These are phyloP conservation scores for Sphaeramia orbicularis DNA, from an alignment of 2,797 vertebrate genomes.

Conservation along the genomic window DNA sequence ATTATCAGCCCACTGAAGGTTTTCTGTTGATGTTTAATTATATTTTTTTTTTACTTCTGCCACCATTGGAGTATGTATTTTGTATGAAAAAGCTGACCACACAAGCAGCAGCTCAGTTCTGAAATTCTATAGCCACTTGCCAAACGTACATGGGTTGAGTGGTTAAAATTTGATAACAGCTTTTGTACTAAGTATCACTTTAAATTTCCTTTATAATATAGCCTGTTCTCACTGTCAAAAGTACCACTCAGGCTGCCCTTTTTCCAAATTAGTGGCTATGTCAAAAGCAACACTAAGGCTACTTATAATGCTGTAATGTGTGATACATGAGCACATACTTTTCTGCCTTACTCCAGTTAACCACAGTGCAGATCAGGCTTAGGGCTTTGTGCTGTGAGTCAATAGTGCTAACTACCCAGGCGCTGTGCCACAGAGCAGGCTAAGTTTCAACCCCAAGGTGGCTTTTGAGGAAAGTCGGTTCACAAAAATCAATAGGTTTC, in stretches of 20 bases:
- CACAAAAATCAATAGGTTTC: constrained; percentile 65
- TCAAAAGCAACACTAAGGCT: constrained; percentile 10
- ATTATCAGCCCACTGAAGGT: constrained; percentile 10
- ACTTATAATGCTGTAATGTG: constrained; percentile 8
- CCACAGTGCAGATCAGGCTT: constrained; percentile 25
- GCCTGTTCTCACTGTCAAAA: constrained; percentile 22
- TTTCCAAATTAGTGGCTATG: constrained; percentile 7
- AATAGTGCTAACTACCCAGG: constrained; percentile 54
- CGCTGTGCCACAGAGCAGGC: constrained; percentile 45
- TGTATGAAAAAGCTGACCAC: no score
- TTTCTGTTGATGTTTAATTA: neutral
- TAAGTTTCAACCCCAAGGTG: constrained; percentile 50
- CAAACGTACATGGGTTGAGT: constrained; percentile 22
- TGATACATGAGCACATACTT: neutral
- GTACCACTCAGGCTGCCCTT: constrained; percentile 1
- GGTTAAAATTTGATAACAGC: constrained; percentile 19
- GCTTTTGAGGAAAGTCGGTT: constrained; percentile 50
- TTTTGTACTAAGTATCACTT: constrained; percentile 28
- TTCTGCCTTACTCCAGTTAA: constrained; percentile 26
- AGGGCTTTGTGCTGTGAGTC: constrained; percentile 35
- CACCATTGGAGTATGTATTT: no score
- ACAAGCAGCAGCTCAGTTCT: neutral
- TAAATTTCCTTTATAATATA: constrained; percentile 36
- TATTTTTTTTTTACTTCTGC: no score
- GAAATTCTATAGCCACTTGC: constrained; percentile 24